Conservation (phyloP, 1,140 invertebrate species). For the Drosophila pachea region DNA sequence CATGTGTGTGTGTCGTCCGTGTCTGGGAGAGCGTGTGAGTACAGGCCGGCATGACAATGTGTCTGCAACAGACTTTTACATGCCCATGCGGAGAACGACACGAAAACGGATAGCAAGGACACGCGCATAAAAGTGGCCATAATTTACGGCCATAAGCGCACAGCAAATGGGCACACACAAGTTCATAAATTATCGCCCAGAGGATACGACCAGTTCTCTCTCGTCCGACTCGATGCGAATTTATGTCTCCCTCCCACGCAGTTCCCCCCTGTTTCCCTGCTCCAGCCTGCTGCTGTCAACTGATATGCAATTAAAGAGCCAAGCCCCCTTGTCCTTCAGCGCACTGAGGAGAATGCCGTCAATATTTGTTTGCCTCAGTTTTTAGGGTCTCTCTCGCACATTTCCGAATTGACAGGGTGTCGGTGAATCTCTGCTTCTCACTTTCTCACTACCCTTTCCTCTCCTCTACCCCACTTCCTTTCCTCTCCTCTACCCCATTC, state of each 20-base stretch:
- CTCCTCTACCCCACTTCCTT: no score
- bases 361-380: background rate
- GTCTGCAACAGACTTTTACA: slow-evolving; percentile 16
- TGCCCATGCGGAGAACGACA: background rate
- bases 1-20: slow-evolving; percentile 22
- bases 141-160: slow-evolving; percentile 50
- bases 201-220: slow-evolving; percentile 13
- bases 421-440: no score
- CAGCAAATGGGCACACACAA: slow-evolving; percentile 52
- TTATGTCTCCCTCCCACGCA: background rate
- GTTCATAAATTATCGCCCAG: slow-evolving; percentile 59
- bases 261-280: background rate
- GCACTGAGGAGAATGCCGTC: slow-evolving; percentile 9
- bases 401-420: no score
- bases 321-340: background rate
- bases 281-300: slow-evolving; percentile 8
- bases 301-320: slow-evolving; percentile 46
- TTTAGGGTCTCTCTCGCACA: no score
- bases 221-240: slow-evolving; percentile 21
- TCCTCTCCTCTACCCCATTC: no score
- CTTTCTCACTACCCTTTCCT: no score
- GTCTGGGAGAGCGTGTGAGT: no score
- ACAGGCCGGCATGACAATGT: slow-evolving; percentile 23
- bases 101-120: slow-evolving; percentile 41
- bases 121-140: slow-evolving; percentile 46